phyloP scores from a whole-genome alignment of 2,888 invertebrate genomes.

The Cosmorhoe ocellata region DNA sequence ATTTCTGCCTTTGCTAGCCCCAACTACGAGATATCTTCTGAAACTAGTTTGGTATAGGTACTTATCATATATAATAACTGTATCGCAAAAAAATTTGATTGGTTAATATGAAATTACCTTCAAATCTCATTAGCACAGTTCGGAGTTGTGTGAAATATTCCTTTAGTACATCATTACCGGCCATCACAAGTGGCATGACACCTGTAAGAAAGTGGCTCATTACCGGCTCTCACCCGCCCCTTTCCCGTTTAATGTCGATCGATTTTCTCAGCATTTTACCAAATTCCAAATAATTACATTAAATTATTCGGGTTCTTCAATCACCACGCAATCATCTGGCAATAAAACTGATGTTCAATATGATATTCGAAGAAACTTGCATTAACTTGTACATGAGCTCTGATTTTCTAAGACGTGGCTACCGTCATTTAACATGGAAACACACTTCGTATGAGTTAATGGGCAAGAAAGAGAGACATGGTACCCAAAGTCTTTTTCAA shows the following conservation, averaged over 20 bases:
- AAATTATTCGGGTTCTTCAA: constrained; percentile 51
- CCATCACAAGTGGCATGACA: constrained; percentile 16
- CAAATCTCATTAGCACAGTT: constrained; percentile 14
- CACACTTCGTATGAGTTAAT: no score
- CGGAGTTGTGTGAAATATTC: constrained; percentile 20
- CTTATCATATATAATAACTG: no score
- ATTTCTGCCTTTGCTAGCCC: no score
- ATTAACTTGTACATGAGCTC: constrained; percentile 30
- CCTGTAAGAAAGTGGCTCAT: constrained; percentile 24
- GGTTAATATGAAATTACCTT: background rate
- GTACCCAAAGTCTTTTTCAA: no score
- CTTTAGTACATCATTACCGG: constrained; percentile 13
- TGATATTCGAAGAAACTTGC: constrained; percentile 54
- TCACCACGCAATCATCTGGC: constrained; percentile 48
- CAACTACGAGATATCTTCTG: no score
- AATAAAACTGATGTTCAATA: constrained; percentile 57
- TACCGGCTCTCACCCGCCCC: constrained; percentile 29
- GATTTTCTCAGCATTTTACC: constrained; percentile 44
- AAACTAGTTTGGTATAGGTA: no score
- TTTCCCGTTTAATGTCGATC: constrained; percentile 55
- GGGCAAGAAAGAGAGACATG: no score
- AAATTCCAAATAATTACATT: constrained; percentile 57
- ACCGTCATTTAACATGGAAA: no score
- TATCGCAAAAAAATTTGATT: background rate
- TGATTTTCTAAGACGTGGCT: background rate